Base-by-base conservation (phyloP, 2,113 vertebrate species). In the Ceratotherium simum region DNA sequence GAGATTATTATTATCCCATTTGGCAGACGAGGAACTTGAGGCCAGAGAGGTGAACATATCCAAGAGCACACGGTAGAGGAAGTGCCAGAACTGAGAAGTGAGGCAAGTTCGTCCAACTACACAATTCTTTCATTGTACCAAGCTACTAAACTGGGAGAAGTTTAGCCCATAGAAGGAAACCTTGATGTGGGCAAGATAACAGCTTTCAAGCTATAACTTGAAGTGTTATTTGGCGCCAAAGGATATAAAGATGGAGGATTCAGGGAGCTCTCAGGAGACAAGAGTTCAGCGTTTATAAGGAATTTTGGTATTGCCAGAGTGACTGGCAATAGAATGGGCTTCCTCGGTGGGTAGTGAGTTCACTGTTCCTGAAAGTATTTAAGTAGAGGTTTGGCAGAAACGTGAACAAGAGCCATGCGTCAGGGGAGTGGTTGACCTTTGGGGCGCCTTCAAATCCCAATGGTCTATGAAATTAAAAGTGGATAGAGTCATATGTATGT, bases 21-120 rank as follows among this genome's bases (percentile, higher is more conserved):
- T 90, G 42, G 73, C 39, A 92, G 82, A 72, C 56, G 42, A 84
- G 23, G 70, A 94, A 73, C 70, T 85, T 56, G 70, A 92, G 48
- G 81, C 33, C 72, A 51, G 23, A 69, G 21, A 72, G 36, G 21
- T 51, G 42, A 80, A 6, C 2, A 81, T 39, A 58, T 17, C 39
- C n/a, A 78, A 76, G 79, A 85, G 7, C 7, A 51, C 2, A 64
- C 12, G 8, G 21, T n/a, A 84, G 79, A 75, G 67, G 65, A 69
- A 33, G 27, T 33, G 7, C 39, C 80, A 93, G 89, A 92, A 91
- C n/a, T 33, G 46, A 42, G 17, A 86, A 87, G 31, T 67, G 25
- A 93, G 46, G 39, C 58, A 58, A 18, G 60, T 79, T 92, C 16
- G n/a, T 42, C 85, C 31, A 56, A 42, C 20, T 54, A 1, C 20